These are phyloP conservation scores for Andrena hattorfiana DNA, from an alignment of 2,888 invertebrate genomes.

Conservation along the genomic window DNA sequence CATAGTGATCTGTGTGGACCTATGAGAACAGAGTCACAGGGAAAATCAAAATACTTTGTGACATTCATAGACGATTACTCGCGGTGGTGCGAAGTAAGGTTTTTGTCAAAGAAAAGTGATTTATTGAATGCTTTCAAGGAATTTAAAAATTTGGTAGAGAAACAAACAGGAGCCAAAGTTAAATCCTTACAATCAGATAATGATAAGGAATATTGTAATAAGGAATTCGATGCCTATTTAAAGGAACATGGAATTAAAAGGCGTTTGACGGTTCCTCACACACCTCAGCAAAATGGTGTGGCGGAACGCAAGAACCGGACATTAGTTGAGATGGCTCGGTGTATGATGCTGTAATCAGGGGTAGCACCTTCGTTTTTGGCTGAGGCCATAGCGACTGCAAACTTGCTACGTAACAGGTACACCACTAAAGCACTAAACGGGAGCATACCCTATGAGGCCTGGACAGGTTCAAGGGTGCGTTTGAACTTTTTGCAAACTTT, in stretches of 20 bases:
- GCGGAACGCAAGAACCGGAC: neutral
- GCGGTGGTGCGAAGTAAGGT: neutral
- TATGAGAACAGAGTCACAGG: neutral
- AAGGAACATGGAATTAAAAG: neutral
- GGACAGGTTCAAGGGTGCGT: neutral
- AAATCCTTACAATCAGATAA: constrained; percentile 18
- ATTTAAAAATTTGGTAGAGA: constrained; percentile 1
- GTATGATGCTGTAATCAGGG: neutral
- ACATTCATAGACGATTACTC: constrained; percentile 1
- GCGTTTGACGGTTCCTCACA: neutral
- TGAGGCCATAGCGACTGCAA: neutral
- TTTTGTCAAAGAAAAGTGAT: neutral
- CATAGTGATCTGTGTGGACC: neutral
- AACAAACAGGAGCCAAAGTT: neutral
- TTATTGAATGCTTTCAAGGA: neutral
- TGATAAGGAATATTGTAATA: constrained; percentile 9
- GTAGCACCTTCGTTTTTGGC: neutral
- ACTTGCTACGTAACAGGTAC: neutral
- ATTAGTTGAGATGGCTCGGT: constrained; percentile 9
- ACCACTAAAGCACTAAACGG: neutral
- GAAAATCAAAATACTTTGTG: constrained; percentile 7
- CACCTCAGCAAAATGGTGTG: neutral
- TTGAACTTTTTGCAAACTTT: neutral
- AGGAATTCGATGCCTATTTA: neutral
- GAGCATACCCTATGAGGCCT: neutral